phyloP scores from a whole-genome alignment of 2,888 invertebrate species.

The Mythimna pallens region DNA sequence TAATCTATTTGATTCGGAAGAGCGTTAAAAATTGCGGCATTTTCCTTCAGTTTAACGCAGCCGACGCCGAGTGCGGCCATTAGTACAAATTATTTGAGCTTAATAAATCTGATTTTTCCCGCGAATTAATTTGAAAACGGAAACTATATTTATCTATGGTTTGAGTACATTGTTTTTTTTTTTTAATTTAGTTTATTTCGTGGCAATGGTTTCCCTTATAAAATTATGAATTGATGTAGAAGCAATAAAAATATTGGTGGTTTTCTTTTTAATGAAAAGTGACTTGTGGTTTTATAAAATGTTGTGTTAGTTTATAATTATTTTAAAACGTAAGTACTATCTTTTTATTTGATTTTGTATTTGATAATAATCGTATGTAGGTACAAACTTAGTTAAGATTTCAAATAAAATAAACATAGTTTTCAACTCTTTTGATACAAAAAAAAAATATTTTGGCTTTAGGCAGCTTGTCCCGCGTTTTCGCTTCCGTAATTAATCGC shows the following conservation, averaged over 20 bases:
- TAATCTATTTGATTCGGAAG: constrained; percentile 76
- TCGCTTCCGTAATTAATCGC: too few relatives aligned
- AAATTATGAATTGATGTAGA: constrained; percentile 3
- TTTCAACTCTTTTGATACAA: background rate
- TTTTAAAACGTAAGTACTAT: constrained; percentile 37
- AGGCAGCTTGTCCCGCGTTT: background rate
- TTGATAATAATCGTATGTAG: background rate
- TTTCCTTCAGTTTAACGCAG: constrained; percentile 66
- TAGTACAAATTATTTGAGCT: constrained; percentile 34
- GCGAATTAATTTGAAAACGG: constrained; percentile 23
- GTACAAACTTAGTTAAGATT: too few relatives aligned
- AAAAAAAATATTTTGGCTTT: background rate
- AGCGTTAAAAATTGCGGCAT: constrained; percentile 70
- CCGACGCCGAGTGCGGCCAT: constrained; percentile 45
- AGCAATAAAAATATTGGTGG: background rate
- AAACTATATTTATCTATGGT: constrained; percentile 22
- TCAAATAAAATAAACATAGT: background rate
- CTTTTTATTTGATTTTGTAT: background rate
- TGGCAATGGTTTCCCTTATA: background rate
- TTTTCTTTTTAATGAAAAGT: constrained; percentile 10
- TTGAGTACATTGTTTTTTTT: background rate
- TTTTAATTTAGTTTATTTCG: background rate
- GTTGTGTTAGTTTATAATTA: constrained; percentile 4
- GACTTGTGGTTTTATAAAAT: constrained; percentile 16
- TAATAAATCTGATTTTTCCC: constrained; percentile 23